Percentiles rank a stretch among this genome's conserved stretches.
Evolutionary conservation across 2,888 invertebrate genomes (phyloP).

Genomic region (Dioctria rufipes): DNA sequence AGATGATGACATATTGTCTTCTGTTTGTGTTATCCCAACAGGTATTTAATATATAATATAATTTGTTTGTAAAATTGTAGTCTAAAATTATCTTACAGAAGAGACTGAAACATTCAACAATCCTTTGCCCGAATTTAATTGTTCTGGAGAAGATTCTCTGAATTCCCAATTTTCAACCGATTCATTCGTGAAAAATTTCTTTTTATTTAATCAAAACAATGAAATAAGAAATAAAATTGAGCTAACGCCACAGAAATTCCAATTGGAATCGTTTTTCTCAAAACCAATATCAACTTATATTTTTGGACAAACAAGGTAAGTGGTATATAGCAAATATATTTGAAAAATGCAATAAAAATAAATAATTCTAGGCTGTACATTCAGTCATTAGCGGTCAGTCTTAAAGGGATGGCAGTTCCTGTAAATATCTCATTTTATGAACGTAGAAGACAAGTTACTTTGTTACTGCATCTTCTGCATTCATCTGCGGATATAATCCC

Average conservation of each 20-base stretch:
- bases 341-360: no score
- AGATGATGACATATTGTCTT: slow-evolving; percentile 67
- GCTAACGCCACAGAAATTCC: slow-evolving; percentile 64
- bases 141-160: slow-evolving; percentile 65
- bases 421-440: slow-evolving; percentile 60
- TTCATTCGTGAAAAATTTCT: slow-evolving; percentile 66
- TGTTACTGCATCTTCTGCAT: slow-evolving; percentile 64
- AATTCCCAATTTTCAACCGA: slow-evolving; percentile 64
- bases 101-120: slow-evolving; percentile 56
- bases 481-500: slow-evolving; percentile 57
- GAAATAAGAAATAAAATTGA: slow-evolving; percentile 59
- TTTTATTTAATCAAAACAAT: slow-evolving; percentile 57
- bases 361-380: slow-evolving; percentile 64
- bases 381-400: slow-evolving; percentile 65
- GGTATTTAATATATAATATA: slow-evolving; percentile 58
- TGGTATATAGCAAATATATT: not conserved
- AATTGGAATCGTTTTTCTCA: slow-evolving; percentile 18
- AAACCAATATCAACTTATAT: slow-evolving; percentile 57
- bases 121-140: slow-evolving; percentile 66
- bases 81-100: slow-evolving; percentile 51
- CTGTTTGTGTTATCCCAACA: slow-evolving; percentile 64
- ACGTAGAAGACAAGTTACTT: slow-evolving; percentile 65
- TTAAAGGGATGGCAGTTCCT: slow-evolving; percentile 58
- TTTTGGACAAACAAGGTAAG: slow-evolving; percentile 66
- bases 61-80: not conserved